A percentile compares a stretch with the other conserved stretches of the same genome.
Evolutionary conservation across 1,140 invertebrate genomes (phyloP).

Genomic region (Zaprionus ghesquierei): DNA sequence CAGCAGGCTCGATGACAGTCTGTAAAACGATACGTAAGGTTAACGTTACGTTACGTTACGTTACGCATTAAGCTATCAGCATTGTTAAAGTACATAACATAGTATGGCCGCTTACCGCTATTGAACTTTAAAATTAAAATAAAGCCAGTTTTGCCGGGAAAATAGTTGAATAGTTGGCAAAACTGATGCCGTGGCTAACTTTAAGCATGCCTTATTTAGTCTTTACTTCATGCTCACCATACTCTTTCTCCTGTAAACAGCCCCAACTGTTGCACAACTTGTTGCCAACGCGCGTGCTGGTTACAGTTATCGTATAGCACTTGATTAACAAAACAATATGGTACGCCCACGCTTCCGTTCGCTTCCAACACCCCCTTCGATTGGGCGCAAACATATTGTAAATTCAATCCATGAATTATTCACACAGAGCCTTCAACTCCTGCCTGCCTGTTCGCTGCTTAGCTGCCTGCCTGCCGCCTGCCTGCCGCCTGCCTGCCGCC

Average conservation of each 20-base stretch:
- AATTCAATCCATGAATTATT: conserved; percentile 70
- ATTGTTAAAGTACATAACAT: too few species aligned
- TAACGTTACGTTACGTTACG: not conserved
- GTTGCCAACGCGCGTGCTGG: conserved; percentile 57
- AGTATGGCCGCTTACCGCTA: too few species aligned
- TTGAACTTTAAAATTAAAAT: too few species aligned
- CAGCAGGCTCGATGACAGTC: not conserved
- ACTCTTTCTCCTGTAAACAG: conserved; percentile 23
- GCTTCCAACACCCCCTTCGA: not conserved
- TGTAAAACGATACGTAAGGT: not conserved
- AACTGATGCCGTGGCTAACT: too few species aligned
- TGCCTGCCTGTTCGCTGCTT: conserved; percentile 3
- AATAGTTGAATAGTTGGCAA: too few species aligned
- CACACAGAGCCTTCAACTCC: conserved; percentile 54
- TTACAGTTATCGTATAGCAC: conserved; percentile 73
- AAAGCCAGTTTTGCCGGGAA: not conserved
- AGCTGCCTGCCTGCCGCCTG: not conserved
- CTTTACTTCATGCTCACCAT: not conserved
- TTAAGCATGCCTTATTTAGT: not conserved
- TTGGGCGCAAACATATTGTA: conserved; percentile 51
- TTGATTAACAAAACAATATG: conserved; percentile 73
- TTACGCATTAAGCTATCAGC: not conserved
- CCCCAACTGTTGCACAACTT: conserved; percentile 61
- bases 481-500: not conserved
- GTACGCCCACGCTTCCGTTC: conserved; percentile 45